Conservation (phyloP, 2,797 vertebrate species). For the Chelmon rostratus region DNA sequence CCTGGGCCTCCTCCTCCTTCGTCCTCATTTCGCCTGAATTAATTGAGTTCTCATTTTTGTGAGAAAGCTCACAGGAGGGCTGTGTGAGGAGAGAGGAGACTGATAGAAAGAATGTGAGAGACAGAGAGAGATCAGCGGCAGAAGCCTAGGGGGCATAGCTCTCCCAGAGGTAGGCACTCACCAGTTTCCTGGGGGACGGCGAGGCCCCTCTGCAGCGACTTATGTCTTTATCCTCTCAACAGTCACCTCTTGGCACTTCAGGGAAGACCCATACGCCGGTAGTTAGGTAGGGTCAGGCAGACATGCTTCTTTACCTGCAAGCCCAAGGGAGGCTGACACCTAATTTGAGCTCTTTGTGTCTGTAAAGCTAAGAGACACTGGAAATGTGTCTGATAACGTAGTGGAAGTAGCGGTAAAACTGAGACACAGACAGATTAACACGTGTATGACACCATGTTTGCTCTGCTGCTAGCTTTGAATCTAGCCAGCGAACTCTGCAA, state of each 20-base stretch:
- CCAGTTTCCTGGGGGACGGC: slow-evolving; percentile 72
- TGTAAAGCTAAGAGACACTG: slow-evolving; percentile 40
- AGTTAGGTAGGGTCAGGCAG: slow-evolving; percentile 76
- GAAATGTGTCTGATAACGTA: slow-evolving; percentile 29
- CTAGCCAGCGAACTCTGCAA: slow-evolving; percentile 11
- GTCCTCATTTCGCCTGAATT: slow-evolving; percentile 85
- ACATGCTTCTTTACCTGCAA: slow-evolving; percentile 52
- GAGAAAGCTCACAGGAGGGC: slow-evolving; percentile 78
- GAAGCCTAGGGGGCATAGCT: slow-evolving; percentile 71
- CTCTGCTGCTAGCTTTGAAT: slow-evolving; percentile 10
- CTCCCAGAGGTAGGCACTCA: slow-evolving; percentile 72
- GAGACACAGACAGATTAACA: not conserved
- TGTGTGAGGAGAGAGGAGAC: slow-evolving; percentile 64
- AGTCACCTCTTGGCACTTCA: slow-evolving; percentile 67
- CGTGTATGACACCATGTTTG: not conserved
- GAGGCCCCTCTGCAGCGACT: slow-evolving; percentile 72
- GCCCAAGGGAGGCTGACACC: slow-evolving; percentile 52
- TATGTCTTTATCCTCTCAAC: slow-evolving; percentile 82
- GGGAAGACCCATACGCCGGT: slow-evolving; percentile 63
- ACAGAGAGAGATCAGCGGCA: slow-evolving; percentile 66
- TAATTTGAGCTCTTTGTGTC: slow-evolving; percentile 71
- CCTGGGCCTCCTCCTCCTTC: slow-evolving; percentile 63
- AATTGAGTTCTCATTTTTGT: slow-evolving; percentile 88
- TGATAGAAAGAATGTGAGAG: slow-evolving; percentile 64
- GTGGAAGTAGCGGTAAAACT: not conserved